Percentiles rank a stretch among this genome's conserved stretches.
phyloP scores from a whole-genome alignment of 2,797 vertebrate species.

The Malacoraja senta region DNA sequence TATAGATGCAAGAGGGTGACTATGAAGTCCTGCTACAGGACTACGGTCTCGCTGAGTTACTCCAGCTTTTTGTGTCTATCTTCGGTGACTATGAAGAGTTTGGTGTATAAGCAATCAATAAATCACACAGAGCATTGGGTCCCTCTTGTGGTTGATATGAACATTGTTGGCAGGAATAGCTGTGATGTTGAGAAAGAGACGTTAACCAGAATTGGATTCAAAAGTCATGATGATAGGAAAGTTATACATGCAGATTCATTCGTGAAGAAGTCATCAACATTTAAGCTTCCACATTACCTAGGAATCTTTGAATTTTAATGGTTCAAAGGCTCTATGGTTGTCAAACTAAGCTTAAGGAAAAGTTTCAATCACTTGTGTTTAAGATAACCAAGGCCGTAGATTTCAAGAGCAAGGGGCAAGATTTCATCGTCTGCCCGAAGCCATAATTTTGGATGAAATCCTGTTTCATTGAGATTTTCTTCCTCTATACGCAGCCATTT shows the following conservation, averaged over 20 bases:
- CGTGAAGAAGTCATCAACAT: background rate
- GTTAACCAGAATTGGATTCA: background rate
- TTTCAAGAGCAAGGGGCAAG: background rate
- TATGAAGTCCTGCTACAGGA: background rate
- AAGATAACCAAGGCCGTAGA: background rate
- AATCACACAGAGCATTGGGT: background rate
- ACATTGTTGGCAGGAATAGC: background rate
- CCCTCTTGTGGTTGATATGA: conserved; percentile 7
- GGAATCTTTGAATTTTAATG: background rate
- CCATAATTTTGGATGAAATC: background rate
- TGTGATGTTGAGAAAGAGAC: background rate
- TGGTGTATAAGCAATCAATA: background rate
- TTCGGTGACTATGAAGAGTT: background rate
- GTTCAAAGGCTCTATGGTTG: background rate
- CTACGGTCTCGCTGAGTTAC: too few relatives aligned
- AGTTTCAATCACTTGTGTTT: background rate
- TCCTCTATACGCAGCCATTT: background rate
- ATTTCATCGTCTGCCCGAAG: background rate
- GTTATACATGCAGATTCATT: background rate
- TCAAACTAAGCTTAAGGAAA: background rate
- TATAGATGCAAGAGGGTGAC: background rate
- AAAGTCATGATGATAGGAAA: background rate
- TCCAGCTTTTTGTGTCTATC: too few relatives aligned
- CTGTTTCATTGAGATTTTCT: background rate
- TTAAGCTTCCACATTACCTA: background rate